Base-by-base conservation (phyloP, 1,140 invertebrate genomes). In the Caenorhabditis tropicalis region DNA sequence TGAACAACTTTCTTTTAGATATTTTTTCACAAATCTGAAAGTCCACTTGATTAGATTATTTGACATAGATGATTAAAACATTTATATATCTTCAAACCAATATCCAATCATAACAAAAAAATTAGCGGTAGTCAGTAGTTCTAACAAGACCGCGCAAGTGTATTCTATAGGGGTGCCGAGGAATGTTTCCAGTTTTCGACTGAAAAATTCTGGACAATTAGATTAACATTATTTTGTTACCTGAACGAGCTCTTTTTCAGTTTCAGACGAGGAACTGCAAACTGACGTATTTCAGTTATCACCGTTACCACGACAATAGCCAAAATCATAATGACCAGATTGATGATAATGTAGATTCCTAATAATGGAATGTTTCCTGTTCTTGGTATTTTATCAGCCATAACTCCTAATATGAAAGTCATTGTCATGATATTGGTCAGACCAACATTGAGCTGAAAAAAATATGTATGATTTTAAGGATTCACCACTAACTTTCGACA, bases 21-120 rank as follows among this genome's bases (percentile, higher is more conserved):
- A n/a, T n/a, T n/a, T n/a, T n/a, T n/a, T n/a, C n/a, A n/a, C n/a
- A n/a, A n/a, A n/a, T n/a, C n/a, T n/a, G n/a, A n/a, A n/a, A n/a
- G n/a, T 43, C 12, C 39, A 43, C 5, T 12, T 43, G 39, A 6
- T 43, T 5, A 43, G 39, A 43, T 43, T 43, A 43, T 12, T 43
- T 12, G n/a, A 43, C 12, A 43, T 43, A 43, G 21, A 56, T 27
- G 5, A 29, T 27, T n/a, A 27, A 27, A 10, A 51, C 10, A 27
- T 1, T 56, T 56, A 74, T 10, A 74, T 2, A 46, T 74, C 36
- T 9, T 74, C 65, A 9, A 74, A 43, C 65, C 65, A 74, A 74
- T 43, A 74, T 74, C 65, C 65, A 74, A 74, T 43, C 65, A 74
- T 74, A 21, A 74, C 65, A 10, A 74, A 74, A 43, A 74, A 74